phyloP scores from a whole-genome alignment of 1,140 invertebrate species.

The Megalopta genalis region DNA sequence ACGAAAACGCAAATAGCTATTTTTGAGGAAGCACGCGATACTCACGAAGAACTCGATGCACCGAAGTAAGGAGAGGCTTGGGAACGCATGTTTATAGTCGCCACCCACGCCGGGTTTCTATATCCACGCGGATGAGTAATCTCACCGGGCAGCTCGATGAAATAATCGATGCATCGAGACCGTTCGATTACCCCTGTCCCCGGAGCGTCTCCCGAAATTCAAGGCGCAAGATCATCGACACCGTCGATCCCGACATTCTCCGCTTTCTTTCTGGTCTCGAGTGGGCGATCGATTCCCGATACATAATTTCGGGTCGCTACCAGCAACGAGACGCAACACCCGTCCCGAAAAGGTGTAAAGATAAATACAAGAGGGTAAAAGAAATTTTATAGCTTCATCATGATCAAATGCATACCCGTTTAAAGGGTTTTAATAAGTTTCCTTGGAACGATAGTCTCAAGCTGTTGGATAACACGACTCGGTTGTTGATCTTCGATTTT shows the following conservation, averaged over 20 bases:
- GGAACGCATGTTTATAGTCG: slow-evolving; percentile 30
- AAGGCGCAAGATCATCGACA: background rate
- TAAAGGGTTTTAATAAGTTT: too few relatives aligned
- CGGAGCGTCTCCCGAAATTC: background rate
- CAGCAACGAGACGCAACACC: too few relatives aligned
- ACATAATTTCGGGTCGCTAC: too few relatives aligned
- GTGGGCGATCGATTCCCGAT: too few relatives aligned
- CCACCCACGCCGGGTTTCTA: slow-evolving; percentile 44
- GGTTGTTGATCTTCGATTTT: too few relatives aligned
- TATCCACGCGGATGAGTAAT: slow-evolving; percentile 47
- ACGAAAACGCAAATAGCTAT: slow-evolving; percentile 6
- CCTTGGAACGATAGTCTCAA: too few relatives aligned
- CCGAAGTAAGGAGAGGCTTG: slow-evolving; percentile 16
- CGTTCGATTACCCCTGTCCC: slow-evolving; percentile 29
- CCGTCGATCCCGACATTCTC: background rate
- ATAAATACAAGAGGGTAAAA: too few relatives aligned
- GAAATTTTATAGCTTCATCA: too few relatives aligned
- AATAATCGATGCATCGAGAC: slow-evolving; percentile 46
- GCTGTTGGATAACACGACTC: too few relatives aligned
- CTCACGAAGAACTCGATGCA: slow-evolving; percentile 12
- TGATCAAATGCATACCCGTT: too few relatives aligned
- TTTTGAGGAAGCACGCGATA: slow-evolving; percentile 2
- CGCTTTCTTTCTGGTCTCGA: background rate
- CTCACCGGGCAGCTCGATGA: slow-evolving; percentile 26
- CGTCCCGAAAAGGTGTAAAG: too few relatives aligned